Conservation (phyloP, 92 coral and sea anemone species). For the Parazoanthus darwini region DNA sequence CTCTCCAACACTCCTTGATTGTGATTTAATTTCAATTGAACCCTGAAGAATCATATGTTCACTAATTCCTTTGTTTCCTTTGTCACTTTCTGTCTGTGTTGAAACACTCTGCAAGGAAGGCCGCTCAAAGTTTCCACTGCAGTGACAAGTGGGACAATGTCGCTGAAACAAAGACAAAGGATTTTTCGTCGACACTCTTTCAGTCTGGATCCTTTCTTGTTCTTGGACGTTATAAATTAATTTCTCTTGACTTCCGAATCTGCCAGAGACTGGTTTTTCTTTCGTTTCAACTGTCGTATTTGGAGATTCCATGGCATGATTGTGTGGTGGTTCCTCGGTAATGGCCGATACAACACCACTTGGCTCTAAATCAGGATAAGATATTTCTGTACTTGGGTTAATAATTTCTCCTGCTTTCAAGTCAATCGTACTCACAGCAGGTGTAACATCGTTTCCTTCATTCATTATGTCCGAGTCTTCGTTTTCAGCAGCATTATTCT, state of each 20-base stretch:
- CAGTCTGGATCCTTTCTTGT: not conserved
- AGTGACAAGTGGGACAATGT: conserved; percentile 9
- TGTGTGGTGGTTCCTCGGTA: not conserved
- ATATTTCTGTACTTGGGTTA: not conserved
- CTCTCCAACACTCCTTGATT: not conserved
- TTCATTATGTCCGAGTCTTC: not conserved
- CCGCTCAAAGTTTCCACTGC: not conserved
- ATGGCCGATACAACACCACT: not conserved
- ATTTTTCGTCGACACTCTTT: not conserved
- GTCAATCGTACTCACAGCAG: not conserved
- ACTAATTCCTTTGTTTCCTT: not conserved
- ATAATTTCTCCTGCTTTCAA: not conserved
- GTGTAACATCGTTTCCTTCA: not conserved
- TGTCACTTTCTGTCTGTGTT: not conserved
- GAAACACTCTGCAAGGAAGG: conserved; percentile 3
- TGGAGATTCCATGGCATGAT: not conserved
- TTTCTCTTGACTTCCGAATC: not conserved
- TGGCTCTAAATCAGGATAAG: not conserved
- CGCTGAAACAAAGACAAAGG: not conserved
- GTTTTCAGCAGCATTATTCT: too few relatives aligned
- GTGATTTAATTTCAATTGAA: not conserved
- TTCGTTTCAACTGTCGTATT: not conserved
- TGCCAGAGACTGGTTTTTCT: not conserved
- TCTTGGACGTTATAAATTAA: not conserved
- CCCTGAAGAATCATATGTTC: not conserved